Evolutionary conservation across 2,888 invertebrate species (phyloP), one percentile per base, ranked within the genome.

Genomic region (Synanthedon andrenaeformis): DNA sequence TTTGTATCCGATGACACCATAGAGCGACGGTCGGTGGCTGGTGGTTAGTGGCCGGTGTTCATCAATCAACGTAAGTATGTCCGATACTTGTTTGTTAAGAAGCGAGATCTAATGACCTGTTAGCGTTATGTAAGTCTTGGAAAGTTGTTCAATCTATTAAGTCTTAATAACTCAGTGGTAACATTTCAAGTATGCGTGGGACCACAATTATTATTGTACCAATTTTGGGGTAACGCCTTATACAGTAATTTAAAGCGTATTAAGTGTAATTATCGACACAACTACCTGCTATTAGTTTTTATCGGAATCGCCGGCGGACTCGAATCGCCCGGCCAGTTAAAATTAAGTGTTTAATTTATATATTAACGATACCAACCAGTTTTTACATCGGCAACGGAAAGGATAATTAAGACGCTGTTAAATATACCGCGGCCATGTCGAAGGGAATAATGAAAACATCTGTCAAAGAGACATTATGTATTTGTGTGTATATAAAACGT

Each of bases 261-360:
- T 69, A 68, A 62, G 65, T 70, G 62, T 67, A 69, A 70, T 72
- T 70, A 73, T 67, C 65, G 65, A 68, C 64, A 66, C 64, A 63
- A 68, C 66, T 68, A 65, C 61, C 64, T 58, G 60, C 62, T 68
- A 66, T 71, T 68, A 65, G 64, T 69, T 69, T 72, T 72, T 72
- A 71, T 69, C 62, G 62, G 56, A 58, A 57, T 57, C 65, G 62
- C 69, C 60, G 13, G 63, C 66, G 62, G 62, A 67, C 66, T 64
- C 64, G 69, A 72, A 72, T 66, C 64, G 64, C 57, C 4, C 65
- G 61, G 62, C 65, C 62, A 63, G 56, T 62, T 64, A 64, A 74
- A 72, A 77, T 75, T 73, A 74, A 75, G 71, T 73, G 67, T 68
- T 74, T 71, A 76, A 74, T 74, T 73, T 71, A 71, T 72, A 72